Percentiles rank a stretch among this genome's conserved stretches.
Conservation (phyloP, 2,888 invertebrate species). For the Tipula confusa region DNA sequence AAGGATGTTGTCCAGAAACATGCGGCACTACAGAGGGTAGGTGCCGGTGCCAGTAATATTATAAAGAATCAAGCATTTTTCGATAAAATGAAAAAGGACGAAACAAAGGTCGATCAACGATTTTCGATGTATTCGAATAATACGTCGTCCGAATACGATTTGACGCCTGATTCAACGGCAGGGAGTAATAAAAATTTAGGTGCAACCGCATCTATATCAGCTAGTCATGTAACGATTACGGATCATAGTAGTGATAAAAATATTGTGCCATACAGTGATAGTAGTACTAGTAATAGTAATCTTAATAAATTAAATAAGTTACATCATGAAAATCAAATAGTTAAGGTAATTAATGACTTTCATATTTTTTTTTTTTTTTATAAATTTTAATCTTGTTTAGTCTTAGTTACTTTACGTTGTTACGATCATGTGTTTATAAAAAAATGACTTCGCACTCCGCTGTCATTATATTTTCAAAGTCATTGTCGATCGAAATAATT, state of each 20-base stretch:
- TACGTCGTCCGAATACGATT: background rate
- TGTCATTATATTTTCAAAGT: background rate
- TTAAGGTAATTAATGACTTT: slow-evolving; percentile 25
- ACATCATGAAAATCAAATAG: background rate
- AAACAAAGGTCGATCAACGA: background rate
- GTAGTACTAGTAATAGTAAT: background rate
- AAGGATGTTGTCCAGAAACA: slow-evolving; percentile 48
- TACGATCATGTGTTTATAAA: background rate
- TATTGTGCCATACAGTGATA: background rate
- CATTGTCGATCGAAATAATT: background rate
- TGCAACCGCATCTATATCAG: background rate
- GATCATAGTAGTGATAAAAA: background rate
- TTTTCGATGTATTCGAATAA: background rate
- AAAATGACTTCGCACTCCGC: background rate
- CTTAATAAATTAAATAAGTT: background rate
- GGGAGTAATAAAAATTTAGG: background rate
- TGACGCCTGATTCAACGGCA: background rate
- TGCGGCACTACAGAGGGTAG: slow-evolving; percentile 45
- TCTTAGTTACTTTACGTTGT: no score
- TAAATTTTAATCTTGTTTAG: background rate
- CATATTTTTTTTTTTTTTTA: background rate
- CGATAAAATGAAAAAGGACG: slow-evolving; percentile 29
- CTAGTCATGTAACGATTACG: background rate
- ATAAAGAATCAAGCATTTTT: slow-evolving; percentile 31
- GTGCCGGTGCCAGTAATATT: slow-evolving; percentile 35